Base-by-base conservation (phyloP, 1,140 invertebrate genomes). In the Bombyx mandarina region DNA sequence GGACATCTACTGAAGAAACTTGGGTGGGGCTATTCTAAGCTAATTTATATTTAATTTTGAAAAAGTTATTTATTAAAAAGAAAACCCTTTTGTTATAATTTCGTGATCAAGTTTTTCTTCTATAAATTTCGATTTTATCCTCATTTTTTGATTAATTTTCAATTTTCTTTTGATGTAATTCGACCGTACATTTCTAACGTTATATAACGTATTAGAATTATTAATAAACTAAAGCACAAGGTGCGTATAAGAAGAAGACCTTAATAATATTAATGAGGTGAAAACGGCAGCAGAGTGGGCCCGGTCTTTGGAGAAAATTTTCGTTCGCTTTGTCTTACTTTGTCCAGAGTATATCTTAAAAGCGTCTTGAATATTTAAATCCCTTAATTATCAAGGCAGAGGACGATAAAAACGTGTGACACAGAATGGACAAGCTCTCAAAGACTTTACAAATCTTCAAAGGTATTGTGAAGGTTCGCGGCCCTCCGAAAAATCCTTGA, bases 251-350 rank as follows among this genome's bases (percentile, higher is more conserved):
- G 49, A 58, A 50, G 26, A 35, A 35, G 52, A 48, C 53, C 42
- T 48, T 63, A 62, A 58, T 62, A 62, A 58, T 62, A 62, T 62
- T 62, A 62, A 62, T 63, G 61, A 56, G 61, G 50, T 51, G 54
- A 63, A 63, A 56, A 54, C 44, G 43, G 56, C 56, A 43, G 48
- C 52, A 42, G 12, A 48, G 60, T 43, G 43, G 54, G 46, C 26
- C 26, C 12, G 35, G n/a, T 45, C 26, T 53, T 26, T 8, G 2
- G 9, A 51, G 18, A 35, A 43, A 42, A 52, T 52, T 9, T 58
- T 52, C 44, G 52, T 22, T 10, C 43, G 49, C 45, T 56, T 49
- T 43, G 54, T 45, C 46, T 35, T 12, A 35, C 26, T 43, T 7
- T 49, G 45, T 47, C 10, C n/a, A 42, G 53, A 54, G 8, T 45